These are phyloP conservation scores for Sminthurinus aureus DNA, from an alignment of 2,888 invertebrate genomes.

Conservation along the genomic window DNA sequence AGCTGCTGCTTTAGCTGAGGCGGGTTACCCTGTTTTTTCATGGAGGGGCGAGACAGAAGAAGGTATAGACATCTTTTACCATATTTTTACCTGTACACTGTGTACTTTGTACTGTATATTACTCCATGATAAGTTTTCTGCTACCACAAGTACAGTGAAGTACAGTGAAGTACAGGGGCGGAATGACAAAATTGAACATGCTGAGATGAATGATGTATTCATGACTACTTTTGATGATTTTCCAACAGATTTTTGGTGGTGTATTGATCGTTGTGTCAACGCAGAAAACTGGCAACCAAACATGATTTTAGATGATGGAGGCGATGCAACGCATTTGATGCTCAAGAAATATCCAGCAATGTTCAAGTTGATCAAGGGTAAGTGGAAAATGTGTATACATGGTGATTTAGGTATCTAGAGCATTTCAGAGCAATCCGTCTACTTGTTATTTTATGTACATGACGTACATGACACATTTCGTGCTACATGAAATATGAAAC, in stretches of 20 bases:
- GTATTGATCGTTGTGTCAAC: slow-evolving; percentile 94
- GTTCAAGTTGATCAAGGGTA: slow-evolving; percentile 90
- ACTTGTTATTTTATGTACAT: too few relatives aligned
- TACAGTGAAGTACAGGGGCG: too few relatives aligned
- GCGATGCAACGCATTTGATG: slow-evolving; percentile 96
- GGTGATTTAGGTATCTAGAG: neutral
- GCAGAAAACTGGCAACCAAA: slow-evolving; percentile 95
- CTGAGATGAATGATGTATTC: too few relatives aligned
- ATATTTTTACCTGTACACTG: too few relatives aligned
- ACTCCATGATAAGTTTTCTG: too few relatives aligned
- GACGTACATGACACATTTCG: neutral
- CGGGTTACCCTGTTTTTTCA: slow-evolving; percentile 86
- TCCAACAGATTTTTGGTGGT: slow-evolving; percentile 92
- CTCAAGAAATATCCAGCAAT: slow-evolving; percentile 92
- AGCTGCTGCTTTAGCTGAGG: slow-evolving; percentile 92
- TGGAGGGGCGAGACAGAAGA: slow-evolving; percentile 98
- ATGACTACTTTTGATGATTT: too few relatives aligned
- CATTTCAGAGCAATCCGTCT: too few relatives aligned
- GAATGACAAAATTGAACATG: too few relatives aligned
- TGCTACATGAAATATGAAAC: neutral
- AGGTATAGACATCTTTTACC: slow-evolving; percentile 38
- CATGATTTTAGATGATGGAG: slow-evolving; percentile 97
- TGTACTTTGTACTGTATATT: too few relatives aligned
- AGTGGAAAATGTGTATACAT: neutral
- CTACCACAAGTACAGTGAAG: too few relatives aligned